Evolutionary conservation across 2,113 vertebrate genomes (phyloP).

Genomic region (Trichechus manatus): DNA sequence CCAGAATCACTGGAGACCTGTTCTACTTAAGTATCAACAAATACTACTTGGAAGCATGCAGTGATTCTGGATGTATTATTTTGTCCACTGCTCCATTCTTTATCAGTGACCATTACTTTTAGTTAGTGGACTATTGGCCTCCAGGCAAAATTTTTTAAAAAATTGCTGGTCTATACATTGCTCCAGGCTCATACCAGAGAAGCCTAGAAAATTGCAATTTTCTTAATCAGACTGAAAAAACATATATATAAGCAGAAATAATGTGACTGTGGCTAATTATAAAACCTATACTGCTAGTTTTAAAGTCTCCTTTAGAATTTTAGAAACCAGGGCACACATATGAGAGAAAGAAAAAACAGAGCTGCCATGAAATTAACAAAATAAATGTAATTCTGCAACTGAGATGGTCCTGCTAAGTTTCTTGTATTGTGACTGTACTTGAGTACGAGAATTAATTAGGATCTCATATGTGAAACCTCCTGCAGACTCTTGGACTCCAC

Average conservation of each 20-base stretch:
- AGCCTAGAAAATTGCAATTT: conserved; percentile 25
- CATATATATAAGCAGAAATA: conserved; percentile 21
- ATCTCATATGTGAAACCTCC: conserved; percentile 58
- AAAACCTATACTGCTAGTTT: conserved; percentile 32
- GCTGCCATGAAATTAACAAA: conserved; percentile 1
- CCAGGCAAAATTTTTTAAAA: neutral
- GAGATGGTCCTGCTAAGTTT: neutral
- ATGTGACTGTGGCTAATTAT: conserved; percentile 18
- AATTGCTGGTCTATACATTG: neutral
- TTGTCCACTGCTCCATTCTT: conserved; percentile 19
- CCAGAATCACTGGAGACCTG: neutral
- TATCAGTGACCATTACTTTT: conserved; percentile 43
- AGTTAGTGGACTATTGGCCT: neutral
- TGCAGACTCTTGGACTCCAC: conserved; percentile 20
- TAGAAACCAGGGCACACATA: conserved; percentile 1
- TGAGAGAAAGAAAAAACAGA: neutral
- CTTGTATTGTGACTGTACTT: neutral
- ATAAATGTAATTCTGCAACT: conserved; percentile 18
- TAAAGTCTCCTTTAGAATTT: conserved; percentile 44
- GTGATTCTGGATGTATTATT: neutral
- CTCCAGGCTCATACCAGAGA: conserved; percentile 6
- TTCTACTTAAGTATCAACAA: neutral
- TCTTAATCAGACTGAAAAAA: conserved; percentile 56
- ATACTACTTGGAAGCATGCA: neutral
- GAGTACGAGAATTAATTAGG: conserved; percentile 11